Percentiles rank a stretch among this genome's conserved stretches.
phyloP scores from a whole-genome alignment of 1,140 invertebrate genomes.

The Atta texana region DNA sequence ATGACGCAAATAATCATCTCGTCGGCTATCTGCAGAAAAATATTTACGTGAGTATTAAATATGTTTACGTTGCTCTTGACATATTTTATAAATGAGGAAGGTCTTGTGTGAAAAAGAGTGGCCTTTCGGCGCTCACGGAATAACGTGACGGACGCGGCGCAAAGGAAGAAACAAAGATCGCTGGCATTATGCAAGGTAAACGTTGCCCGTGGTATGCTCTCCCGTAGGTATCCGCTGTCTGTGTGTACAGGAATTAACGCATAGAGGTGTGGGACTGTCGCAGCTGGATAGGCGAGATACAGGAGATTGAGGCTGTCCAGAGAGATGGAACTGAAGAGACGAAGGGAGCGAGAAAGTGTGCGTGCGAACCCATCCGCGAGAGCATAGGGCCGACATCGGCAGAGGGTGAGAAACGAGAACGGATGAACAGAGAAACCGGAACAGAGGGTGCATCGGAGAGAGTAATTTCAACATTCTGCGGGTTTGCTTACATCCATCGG shows the following conservation, averaged over 20 bases:
- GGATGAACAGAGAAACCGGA: slow-evolving; percentile 77
- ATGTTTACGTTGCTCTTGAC: slow-evolving; percentile 44
- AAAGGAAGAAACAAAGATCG: slow-evolving; percentile 71
- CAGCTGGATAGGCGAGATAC: slow-evolving; percentile 82
- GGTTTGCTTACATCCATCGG: slow-evolving; percentile 84
- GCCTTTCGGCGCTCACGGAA: slow-evolving; percentile 46
- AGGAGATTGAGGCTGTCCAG: slow-evolving; percentile 77
- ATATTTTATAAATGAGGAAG: slow-evolving; percentile 44
- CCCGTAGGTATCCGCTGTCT: slow-evolving; percentile 73
- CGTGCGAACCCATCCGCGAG: slow-evolving; percentile 1
- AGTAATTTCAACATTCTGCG: slow-evolving; percentile 85
- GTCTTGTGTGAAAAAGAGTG: slow-evolving; percentile 31
- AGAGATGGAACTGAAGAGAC: slow-evolving; percentile 52
- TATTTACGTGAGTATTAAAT: slow-evolving; percentile 39
- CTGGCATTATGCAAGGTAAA: slow-evolving; percentile 78
- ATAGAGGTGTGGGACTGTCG: slow-evolving; percentile 83
- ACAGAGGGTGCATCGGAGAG: slow-evolving; percentile 83
- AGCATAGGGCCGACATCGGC: slow-evolving; percentile 52
- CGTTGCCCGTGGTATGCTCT: slow-evolving; percentile 68
- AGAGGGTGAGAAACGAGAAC: slow-evolving; percentile 76
- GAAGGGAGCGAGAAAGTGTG: slow-evolving; percentile 48
- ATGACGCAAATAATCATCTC: slow-evolving; percentile 8
- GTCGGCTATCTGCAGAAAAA: slow-evolving; percentile 15
- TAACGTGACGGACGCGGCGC: slow-evolving; percentile 42
- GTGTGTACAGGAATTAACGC: slow-evolving; percentile 83